A percentile compares a stretch with the other conserved stretches of the same genome.
Conservation (phyloP, 1,140 invertebrate species). For the Cotesia typhae region DNA sequence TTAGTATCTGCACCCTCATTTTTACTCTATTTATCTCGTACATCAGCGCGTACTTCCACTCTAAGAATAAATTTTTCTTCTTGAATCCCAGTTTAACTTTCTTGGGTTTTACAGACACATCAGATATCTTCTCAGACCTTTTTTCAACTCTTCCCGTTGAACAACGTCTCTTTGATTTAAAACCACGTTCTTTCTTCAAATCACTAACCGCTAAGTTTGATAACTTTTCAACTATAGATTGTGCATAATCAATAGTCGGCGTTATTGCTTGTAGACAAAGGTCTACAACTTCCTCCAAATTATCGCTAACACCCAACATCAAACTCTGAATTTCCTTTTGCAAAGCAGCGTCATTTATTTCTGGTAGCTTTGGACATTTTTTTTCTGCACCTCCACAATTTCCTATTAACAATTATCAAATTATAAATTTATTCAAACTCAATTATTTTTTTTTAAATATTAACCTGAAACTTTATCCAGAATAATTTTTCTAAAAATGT, state of each 20-base stretch:
- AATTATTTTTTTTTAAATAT: not conserved
- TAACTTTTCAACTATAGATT: slow-evolving; percentile 33
- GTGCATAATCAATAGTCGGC: slow-evolving; percentile 33
- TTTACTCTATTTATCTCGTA: slow-evolving; percentile 66
- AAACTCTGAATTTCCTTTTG: slow-evolving; percentile 30
- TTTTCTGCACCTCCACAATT: not conserved
- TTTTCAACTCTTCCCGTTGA: slow-evolving; percentile 4
- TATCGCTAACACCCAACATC: not conserved
- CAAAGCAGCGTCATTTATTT: slow-evolving; percentile 16
- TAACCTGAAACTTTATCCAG: slow-evolving; percentile 27
- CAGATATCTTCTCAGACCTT: slow-evolving; percentile 5
- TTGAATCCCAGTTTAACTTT: not conserved
- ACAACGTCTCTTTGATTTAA: not conserved
- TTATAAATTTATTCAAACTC: no score
- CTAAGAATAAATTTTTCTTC: slow-evolving; percentile 45
- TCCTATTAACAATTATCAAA: not conserved
- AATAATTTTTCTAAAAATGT: slow-evolving; percentile 24
- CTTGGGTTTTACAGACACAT: not conserved
- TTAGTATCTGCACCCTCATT: slow-evolving; percentile 60
- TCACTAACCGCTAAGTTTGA: not conserved
- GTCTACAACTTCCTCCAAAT: not conserved
- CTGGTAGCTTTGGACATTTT: not conserved
- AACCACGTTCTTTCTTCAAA: slow-evolving; percentile 35
- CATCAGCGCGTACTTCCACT: slow-evolving; percentile 67
- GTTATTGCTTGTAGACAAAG: slow-evolving; percentile 25